These are phyloP conservation scores for Eumacrocentrus americanus DNA, from an alignment of 2,888 invertebrate species.

Conservation along the genomic window DNA sequence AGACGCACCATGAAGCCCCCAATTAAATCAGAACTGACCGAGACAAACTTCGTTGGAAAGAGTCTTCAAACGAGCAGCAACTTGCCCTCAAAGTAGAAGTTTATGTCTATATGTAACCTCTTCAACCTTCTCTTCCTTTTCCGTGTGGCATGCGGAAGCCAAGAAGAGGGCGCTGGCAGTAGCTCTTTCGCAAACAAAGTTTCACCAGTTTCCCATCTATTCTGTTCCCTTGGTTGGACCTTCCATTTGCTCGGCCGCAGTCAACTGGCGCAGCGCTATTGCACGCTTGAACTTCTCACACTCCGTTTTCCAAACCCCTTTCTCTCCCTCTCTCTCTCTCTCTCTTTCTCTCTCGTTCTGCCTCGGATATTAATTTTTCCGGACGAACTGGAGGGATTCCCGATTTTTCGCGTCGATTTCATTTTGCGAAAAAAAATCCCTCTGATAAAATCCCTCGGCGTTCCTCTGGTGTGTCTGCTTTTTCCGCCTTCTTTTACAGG, in stretches of 20 bases:
- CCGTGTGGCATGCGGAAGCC: too few species aligned
- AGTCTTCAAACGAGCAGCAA: conserved; percentile 16
- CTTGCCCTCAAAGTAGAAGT: neutral
- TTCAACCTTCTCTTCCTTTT: conserved; percentile 13
- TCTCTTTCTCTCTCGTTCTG: conserved; percentile 28
- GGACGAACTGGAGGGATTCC: conserved; percentile 42
- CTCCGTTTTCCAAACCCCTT: neutral
- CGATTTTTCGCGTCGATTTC: conserved; percentile 37
- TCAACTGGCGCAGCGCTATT: too few species aligned
- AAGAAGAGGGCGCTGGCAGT: conserved; percentile 29
- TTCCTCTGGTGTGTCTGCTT: neutral
- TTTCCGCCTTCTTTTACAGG: conserved; percentile 6
- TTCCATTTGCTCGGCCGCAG: neutral
- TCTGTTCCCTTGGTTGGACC: conserved; percentile 2
- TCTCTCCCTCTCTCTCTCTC: conserved; percentile 8
- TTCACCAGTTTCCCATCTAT: conserved; percentile 36
- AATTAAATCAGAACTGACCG: conserved; percentile 16
- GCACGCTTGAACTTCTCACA: too few species aligned
- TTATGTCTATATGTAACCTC: conserved; percentile 5
- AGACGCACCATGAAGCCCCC: neutral
- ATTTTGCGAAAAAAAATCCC: conserved; percentile 38
- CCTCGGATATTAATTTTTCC: conserved; percentile 58
- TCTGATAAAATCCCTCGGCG: conserved; percentile 34
- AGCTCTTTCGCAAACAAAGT: conserved; percentile 45
- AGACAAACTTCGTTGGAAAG: neutral